Conservation (phyloP, 2,797 vertebrate genomes). For the Notolabrus celidotus region DNA sequence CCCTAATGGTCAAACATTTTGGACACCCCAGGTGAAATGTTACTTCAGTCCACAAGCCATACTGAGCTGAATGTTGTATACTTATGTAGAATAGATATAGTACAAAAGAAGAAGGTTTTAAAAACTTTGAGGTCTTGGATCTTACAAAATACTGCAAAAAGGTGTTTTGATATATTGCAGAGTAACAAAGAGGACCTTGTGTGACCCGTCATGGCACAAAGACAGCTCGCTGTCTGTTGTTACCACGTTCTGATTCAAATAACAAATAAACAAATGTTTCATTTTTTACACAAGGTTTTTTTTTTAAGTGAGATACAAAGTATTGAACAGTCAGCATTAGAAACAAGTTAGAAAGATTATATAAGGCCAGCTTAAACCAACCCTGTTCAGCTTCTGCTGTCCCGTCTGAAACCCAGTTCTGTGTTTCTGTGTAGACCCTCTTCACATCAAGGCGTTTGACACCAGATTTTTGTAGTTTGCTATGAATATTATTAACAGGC, state of each 20-base stretch:
- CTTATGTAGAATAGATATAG: constrained; percentile 69
- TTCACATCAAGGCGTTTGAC: constrained; percentile 53
- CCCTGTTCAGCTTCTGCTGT: constrained; percentile 68
- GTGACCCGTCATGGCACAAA: constrained; percentile 77
- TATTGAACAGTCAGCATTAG: constrained; percentile 88
- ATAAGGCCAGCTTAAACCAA: constrained; percentile 87
- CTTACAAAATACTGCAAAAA: constrained; percentile 86
- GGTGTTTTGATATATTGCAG: constrained; percentile 84
- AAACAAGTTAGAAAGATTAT: constrained; percentile 87
- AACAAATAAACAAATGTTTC: constrained; percentile 67
- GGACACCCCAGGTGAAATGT: constrained; percentile 75
- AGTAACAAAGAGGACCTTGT: constrained; percentile 84
- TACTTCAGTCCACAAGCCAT: constrained; percentile 74
- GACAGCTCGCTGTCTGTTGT: constrained; percentile 74
- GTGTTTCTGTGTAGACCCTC: constrained; percentile 67
- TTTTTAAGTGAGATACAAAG: constrained; percentile 85
- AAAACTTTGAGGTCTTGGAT: constrained; percentile 78
- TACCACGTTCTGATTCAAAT: constrained; percentile 78
- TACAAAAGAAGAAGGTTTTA: constrained; percentile 80
- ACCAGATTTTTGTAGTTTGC: background rate
- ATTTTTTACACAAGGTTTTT: constrained; percentile 66
- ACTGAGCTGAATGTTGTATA: constrained; percentile 70
- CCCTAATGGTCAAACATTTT: constrained; percentile 56
- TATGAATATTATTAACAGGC: background rate
- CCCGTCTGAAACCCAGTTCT: constrained; percentile 57